These are phyloP conservation scores for Pyrgus malvae DNA, from an alignment of 2,888 invertebrate genomes.

Conservation along the genomic window DNA sequence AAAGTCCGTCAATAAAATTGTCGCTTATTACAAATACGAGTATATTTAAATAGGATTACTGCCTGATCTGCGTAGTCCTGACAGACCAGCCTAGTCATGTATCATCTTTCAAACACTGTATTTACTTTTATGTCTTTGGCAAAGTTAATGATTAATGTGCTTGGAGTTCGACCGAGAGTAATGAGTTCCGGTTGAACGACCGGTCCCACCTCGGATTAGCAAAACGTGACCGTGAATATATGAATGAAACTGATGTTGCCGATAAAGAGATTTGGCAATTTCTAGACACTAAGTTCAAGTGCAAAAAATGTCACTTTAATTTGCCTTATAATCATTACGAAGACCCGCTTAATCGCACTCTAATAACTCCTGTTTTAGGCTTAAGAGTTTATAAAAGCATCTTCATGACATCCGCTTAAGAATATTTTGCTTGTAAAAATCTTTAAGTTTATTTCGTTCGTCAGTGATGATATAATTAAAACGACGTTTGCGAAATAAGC, in stretches of 20 bases:
- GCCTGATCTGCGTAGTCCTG: no score
- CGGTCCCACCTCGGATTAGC: constrained; percentile 40
- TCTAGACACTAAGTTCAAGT: background rate
- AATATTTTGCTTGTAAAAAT: background rate
- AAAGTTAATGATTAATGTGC: constrained; percentile 1
- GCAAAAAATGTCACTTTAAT: background rate
- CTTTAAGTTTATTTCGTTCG: background rate
- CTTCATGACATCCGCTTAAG: background rate
- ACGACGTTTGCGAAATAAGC: constrained; percentile 1
- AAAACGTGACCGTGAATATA: constrained; percentile 55
- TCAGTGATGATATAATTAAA: background rate
- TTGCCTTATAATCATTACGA: background rate
- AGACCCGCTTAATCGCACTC: background rate
- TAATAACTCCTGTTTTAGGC: background rate
- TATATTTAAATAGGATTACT: no score
- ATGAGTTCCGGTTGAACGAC: constrained; percentile 58
- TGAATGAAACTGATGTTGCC: constrained; percentile 34
- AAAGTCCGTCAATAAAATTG: no score
- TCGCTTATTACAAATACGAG: no score
- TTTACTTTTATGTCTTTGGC: background rate
- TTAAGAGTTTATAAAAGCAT: background rate
- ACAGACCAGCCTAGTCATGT: no score
- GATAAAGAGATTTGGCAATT: constrained; percentile 15
- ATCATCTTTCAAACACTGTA: no score
- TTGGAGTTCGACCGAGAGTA: background rate